Base-by-base conservation (phyloP, 2,113 vertebrate species). In the Gopherus flavomarginatus region DNA sequence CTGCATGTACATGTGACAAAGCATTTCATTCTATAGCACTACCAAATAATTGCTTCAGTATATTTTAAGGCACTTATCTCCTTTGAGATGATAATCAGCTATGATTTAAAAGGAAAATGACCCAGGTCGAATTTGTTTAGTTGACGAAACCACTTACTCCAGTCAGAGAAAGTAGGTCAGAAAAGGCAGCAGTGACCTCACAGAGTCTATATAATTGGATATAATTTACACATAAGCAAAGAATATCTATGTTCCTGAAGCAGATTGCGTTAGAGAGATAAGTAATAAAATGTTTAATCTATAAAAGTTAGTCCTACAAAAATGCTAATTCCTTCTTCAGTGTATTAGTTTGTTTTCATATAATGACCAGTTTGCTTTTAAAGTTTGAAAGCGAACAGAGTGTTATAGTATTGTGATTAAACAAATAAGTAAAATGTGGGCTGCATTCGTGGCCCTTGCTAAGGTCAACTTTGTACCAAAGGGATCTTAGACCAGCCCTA, bases 101-200 rank as follows among this genome's bases (percentile, higher is more conserved):
- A 3, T 83, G 77, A 17, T 94, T 69, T 38, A 75, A 83, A 69
- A 42, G 52, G 69, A 82, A 86, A 92, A 87, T 80, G 81, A 77
- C 29, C 62, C 21, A 35, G 87, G 84, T 90, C 89, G 31, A 62
- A 47, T 57, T 27, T 8, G 81, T 95, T 78, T 7, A 89, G 47
- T 44, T 24, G 82, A n/a, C 84, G 59, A 92, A 96, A 65, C 1
- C 31, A 47, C 42, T 89, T 88, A 79, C 8, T 87, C 19, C 79
- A 47, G 77, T 72, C 65, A 38, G 65, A 92, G 42, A 72, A 84
- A 85, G n/a, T 31, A 87, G 93, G 59, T 92, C 96, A 86, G 84
- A 35, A 86, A 94, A 93, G 92, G 83, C 56, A 90, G 22, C 56
- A n/a, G 4, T 78, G 86, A 89, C 82, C 80, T 95, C 52, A 24